Base-by-base conservation (phyloP, 2,113 vertebrate genomes). In the Protomyctophum bolini region DNA sequence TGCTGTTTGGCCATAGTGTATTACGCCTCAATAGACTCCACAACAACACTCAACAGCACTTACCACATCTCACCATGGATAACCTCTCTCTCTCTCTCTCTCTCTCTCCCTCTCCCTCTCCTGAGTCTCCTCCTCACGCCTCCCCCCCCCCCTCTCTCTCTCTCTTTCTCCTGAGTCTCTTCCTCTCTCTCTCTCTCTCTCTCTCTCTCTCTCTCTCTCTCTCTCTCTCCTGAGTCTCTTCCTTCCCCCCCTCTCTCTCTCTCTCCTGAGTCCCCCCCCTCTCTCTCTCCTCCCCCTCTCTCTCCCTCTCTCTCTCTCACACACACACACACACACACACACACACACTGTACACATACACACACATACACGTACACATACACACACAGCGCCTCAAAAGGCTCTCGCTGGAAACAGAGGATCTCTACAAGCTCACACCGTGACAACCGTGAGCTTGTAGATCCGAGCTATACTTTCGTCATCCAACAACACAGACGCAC, bases 31-130 rank as follows among this genome's bases (percentile, higher is more conserved):
- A 15, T 29, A 64, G 68, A 21, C 70, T 79, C 65, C 58, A 60
- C 58, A 75, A 80, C 79, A 82, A 72, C 64, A 70, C 74, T 75
- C 65, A 59, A 73, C 55, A 73, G 75, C 83, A 79, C 76, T 84
- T 77, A 77, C 76, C 81, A 63, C 66, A 52, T 41, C 63, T 81
- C 68, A 81, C 70, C 73, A 7, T 70, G 73, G 47, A 62, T 60
- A 82, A 68, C 72, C 66, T 54, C 55, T 10, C 28, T 51, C 55
- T 56, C 45, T 10, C 15, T 61, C 52, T 64, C 21, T 33, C 11
- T 6, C 47, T n/a, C 12, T 48, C 15, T 54, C 57, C 63, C 63
- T 65, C 57, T n/a, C n/a, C n/a, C n/a, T n/a, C n/a, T n/a, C n/a
- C n/a, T n/a, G n/a, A n/a, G n/a, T n/a, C n/a, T 72, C 63, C 55